Evolutionary conservation across 2,797 vertebrate species (phyloP).

Genomic region (Molossus molossus): DNA sequence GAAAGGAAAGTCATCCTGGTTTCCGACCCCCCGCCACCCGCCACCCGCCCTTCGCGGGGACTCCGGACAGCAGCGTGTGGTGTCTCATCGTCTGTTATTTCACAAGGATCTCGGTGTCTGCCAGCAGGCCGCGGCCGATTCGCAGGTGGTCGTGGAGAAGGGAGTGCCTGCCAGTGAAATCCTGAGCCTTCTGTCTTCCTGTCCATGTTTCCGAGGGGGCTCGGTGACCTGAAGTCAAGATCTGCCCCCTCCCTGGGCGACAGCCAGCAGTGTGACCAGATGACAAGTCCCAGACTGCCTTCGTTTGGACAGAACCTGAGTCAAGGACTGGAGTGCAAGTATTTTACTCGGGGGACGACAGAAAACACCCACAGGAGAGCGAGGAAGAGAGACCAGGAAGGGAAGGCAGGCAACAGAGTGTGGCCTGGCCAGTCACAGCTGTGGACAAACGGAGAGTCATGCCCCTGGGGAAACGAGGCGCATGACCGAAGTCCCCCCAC

Average conservation of each 20-base stretch:
- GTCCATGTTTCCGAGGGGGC: neutral
- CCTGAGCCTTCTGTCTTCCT: neutral
- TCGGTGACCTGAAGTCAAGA: slow-evolving; percentile 17
- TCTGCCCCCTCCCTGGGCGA: neutral
- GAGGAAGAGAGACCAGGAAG: neutral
- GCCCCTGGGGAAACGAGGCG: neutral
- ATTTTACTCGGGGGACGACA: slow-evolving; percentile 57
- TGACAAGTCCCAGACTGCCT: slow-evolving; percentile 14
- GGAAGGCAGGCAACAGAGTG: neutral
- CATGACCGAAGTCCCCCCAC: neutral
- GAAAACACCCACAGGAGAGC: neutral
- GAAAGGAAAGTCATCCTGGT: neutral
- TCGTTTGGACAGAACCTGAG: slow-evolving; percentile 20
- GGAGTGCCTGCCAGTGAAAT: slow-evolving; percentile 4
- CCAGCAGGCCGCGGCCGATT: neutral
- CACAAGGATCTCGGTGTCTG: neutral
- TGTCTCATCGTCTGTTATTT: neutral
- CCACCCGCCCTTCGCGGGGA: no score
- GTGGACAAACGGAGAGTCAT: neutral
- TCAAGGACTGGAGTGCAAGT: slow-evolving; percentile 52
- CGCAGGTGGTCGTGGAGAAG: neutral
- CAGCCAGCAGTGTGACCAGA: neutral
- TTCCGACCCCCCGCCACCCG: neutral
- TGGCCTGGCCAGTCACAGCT: neutral
- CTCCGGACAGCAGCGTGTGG: neutral